Base-by-base conservation (phyloP, 1,140 invertebrate genomes). In the Galleria mellonella region DNA sequence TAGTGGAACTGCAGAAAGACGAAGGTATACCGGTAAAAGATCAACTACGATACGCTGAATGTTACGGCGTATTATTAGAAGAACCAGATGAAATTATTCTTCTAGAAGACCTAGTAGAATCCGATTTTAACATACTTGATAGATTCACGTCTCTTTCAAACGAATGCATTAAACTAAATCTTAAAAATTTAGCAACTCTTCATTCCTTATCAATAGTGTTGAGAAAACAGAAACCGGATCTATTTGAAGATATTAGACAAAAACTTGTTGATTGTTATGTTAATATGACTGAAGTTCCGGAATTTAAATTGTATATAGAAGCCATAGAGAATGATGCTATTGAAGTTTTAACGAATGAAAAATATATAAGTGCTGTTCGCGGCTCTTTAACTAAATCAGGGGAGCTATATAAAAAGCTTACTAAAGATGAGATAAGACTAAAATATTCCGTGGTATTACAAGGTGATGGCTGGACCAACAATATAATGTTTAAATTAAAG, bases 181-280 rank as follows among this genome's bases (percentile, higher is more conserved):
- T 90, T 27, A 65, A 77, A 43, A 75, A 72, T n/a, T 79, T 90
- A 55, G 89, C 81, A 5, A 83, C 77, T 35, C 78, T 88, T n/a
- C 90, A 91, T 64, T 89, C 88, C 0, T 39, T 87, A 0, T 88
- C 88, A 0, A 76, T 87, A 47, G 87, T 84, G 0, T 59, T 89
- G 11, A 87, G 86, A 45, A 53, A 78, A 17, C 67, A 76, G 33
- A 58, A 83, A 29, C 66, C 65, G 6, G 60, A 73, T 4, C 44
- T 51, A 3, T 86, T 76, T 43, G 31, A 56, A 9, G 17, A 40
- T 2, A 33, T 63, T 14, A 48, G 29, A 27, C 39, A 35, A 7
- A 40, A 29, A 35, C 11, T 56, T 23, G 7, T 40, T 6, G 23
- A 47, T 11, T 1, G 46, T 1, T 44, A 31, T 29, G 10, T 15